Conservation (phyloP, 2,797 vertebrate species). For the Sus cebifrons region DNA sequence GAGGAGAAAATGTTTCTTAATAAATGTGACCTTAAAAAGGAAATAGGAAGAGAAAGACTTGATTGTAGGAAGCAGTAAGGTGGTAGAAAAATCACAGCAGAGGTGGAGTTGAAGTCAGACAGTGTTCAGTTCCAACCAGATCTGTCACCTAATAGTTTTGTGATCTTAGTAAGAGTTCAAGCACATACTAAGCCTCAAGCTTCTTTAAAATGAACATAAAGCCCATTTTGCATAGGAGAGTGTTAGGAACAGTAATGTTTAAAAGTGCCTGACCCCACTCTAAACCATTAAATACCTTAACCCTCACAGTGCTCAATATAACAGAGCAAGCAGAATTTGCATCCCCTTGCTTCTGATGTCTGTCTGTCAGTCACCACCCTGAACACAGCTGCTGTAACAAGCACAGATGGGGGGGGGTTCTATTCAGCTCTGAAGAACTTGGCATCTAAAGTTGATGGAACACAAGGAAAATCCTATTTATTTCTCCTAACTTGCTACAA, state of each 20-base stretch:
- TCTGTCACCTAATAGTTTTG: neutral
- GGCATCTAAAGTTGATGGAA: constrained; percentile 1
- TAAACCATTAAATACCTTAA: constrained; percentile 46
- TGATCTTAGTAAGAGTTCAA: neutral
- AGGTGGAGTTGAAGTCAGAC: neutral
- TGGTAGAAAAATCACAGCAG: neutral
- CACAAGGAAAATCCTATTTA: constrained; percentile 34
- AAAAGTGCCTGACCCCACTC: neutral
- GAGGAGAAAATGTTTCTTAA: neutral
- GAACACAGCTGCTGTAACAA: neutral
- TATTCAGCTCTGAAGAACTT: neutral
- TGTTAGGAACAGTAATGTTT: neutral
- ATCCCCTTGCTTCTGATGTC: neutral
- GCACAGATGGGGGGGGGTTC: neutral
- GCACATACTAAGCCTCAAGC: neutral
- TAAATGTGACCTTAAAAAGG: neutral
- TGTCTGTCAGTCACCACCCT: neutral
- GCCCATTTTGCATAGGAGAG: neutral
- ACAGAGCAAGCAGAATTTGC: neutral
- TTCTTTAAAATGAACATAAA: neutral
- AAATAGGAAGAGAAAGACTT: neutral
- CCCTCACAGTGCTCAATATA: neutral
- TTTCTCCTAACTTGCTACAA: constrained; percentile 69
- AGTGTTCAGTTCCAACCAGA: neutral
- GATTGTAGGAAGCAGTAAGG: neutral